phyloP scores from a whole-genome alignment of 2,888 invertebrate species.

The Encarsia formosa region DNA sequence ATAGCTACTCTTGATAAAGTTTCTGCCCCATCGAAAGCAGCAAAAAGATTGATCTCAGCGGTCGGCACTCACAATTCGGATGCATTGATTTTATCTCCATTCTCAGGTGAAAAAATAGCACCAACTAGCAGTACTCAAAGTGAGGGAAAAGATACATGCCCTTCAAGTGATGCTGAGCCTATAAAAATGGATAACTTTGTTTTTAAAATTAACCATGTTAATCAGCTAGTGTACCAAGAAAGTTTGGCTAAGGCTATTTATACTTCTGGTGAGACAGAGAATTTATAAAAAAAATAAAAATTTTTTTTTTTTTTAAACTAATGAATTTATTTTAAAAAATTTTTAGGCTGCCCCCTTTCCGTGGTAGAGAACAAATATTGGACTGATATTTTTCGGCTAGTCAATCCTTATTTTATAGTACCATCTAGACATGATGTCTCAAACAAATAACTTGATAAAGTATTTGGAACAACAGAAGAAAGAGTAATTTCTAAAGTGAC shows the following conservation, averaged over 20 bases:
- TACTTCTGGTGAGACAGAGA: neutral
- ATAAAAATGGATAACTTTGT: neutral
- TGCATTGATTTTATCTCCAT: neutral
- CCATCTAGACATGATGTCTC: constrained; percentile 1
- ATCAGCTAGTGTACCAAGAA: neutral
- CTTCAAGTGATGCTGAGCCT: no score
- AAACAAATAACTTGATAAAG: constrained; percentile 1
- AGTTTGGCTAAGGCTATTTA: constrained; percentile 11
- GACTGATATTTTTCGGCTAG: constrained; percentile 3
- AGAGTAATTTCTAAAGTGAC: constrained; percentile 1
- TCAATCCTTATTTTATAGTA: neutral
- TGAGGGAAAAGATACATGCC: no score
- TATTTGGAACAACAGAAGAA: neutral
- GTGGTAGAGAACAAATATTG: constrained; percentile 5
- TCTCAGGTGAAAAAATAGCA: no score
- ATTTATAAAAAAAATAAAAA: neutral
- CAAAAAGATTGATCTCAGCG: neutral
- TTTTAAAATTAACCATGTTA: neutral
- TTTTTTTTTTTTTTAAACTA: neutral
- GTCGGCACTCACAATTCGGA: neutral
- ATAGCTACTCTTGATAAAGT: neutral
- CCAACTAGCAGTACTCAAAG: no score
- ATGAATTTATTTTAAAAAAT: neutral
- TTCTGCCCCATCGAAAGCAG: neutral
- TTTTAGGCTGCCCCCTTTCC: constrained; percentile 1